Evolutionary conservation across 2,113 vertebrate species (phyloP).

Genomic region (Danionella cerebrum): DNA sequence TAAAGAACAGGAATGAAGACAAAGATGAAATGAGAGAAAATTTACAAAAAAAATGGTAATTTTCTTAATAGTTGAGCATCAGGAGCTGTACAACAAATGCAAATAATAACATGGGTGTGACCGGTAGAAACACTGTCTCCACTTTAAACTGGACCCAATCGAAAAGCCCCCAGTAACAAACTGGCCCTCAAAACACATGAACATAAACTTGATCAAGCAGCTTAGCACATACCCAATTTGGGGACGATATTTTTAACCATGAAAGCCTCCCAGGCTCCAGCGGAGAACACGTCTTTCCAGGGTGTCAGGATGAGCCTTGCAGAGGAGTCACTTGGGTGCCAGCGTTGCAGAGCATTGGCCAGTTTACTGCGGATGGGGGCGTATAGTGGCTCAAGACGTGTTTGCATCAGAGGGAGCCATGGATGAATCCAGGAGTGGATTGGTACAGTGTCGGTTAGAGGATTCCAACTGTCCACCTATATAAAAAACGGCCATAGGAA

Average conservation of each 20-base stretch:
- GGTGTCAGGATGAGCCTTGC: slow-evolving; percentile 96
- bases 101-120: too few species aligned
- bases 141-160: too few species aligned
- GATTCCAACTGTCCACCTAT: slow-evolving; percentile 95
- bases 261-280: slow-evolving; percentile 95
- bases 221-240: slow-evolving; percentile 77
- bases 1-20: too few species aligned
- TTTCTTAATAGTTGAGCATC: too few species aligned
- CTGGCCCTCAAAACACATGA: too few species aligned
- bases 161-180: too few species aligned
- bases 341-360: slow-evolving; percentile 85
- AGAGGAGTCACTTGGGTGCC: slow-evolving; percentile 91
- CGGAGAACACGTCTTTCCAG: slow-evolving; percentile 94
- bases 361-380: slow-evolving; percentile 92
- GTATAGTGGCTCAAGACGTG: slow-evolving; percentile 85
- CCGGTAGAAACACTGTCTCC: too few species aligned
- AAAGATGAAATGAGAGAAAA: too few species aligned
- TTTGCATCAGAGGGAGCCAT: slow-evolving; percentile 89
- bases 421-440: slow-evolving; percentile 98
- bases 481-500: background rate
- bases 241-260: slow-evolving; percentile 98
- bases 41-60: too few species aligned
- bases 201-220: too few species aligned
- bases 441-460: slow-evolving; percentile 90
- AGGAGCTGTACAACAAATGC: too few species aligned